phyloP scores from a whole-genome alignment of 2,797 vertebrate species.

The Thaleichthys pacificus region DNA sequence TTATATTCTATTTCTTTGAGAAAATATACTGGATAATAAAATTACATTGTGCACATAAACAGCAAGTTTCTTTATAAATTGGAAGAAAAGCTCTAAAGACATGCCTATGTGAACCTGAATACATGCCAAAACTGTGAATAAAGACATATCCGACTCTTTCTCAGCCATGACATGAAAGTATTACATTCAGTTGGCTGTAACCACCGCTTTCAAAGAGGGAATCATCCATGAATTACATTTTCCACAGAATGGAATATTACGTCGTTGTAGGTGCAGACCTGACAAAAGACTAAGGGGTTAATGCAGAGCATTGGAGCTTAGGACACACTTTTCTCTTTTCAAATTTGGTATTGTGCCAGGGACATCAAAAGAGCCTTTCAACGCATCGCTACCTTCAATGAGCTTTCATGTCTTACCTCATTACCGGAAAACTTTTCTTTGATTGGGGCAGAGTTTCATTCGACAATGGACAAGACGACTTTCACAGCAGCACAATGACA shows the following conservation, averaged over 20 bases:
- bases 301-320: constrained; percentile 68
- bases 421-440: constrained; percentile 77
- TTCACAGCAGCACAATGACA: constrained; percentile 68
- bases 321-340: constrained; percentile 78
- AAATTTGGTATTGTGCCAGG: constrained; percentile 70
- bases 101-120: neutral
- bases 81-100: constrained; percentile 1
- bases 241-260: constrained; percentile 59
- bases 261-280: constrained; percentile 69
- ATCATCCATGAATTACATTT: constrained; percentile 60
- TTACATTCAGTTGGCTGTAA: constrained; percentile 47
- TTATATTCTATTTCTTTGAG: too few relatives aligned
- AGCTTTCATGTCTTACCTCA: constrained; percentile 78
- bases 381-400: constrained; percentile 56
- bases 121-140: constrained; percentile 18
- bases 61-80: constrained; percentile 4
- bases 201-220: constrained; percentile 34
- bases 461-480: constrained; percentile 75
- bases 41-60: neutral
- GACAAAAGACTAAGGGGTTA: constrained; percentile 76
- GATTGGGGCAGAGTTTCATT: constrained; percentile 69
- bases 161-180: constrained; percentile 29
- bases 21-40: too few relatives aligned
- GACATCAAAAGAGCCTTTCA: constrained; percentile 77
- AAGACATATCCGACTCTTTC: constrained; percentile 25